Evolutionary conservation across 2,888 invertebrate species (phyloP).

Genomic region (Sialis lutaria): DNA sequence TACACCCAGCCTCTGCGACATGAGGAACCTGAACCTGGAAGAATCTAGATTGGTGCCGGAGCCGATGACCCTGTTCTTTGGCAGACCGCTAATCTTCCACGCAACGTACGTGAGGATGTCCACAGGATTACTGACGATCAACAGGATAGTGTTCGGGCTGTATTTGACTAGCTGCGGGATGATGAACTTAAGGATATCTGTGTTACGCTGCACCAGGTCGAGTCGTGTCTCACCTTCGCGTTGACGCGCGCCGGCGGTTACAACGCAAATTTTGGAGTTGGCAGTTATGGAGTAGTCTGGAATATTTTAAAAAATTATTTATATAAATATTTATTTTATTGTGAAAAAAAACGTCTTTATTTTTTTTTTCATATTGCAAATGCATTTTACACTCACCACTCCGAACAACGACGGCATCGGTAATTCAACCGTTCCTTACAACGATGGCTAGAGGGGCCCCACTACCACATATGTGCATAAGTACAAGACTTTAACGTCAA

Average conservation of each 20-base stretch:
- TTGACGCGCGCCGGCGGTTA: slow-evolving; percentile 85
- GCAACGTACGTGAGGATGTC: slow-evolving; percentile 85
- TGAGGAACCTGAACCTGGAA: slow-evolving; percentile 72
- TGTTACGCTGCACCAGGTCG: slow-evolving; percentile 76
- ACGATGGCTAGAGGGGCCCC: no score
- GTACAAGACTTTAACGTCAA: no score
- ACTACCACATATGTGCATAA: no score
- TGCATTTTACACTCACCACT: no score
- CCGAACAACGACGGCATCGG: no score
- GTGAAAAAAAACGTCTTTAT: no score
- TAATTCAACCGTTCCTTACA: no score
- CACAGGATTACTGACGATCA: slow-evolving; percentile 85
- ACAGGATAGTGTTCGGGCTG: slow-evolving; percentile 69
- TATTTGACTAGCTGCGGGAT: slow-evolving; percentile 66
- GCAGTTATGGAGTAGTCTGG: slow-evolving; percentile 58
- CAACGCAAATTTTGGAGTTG: slow-evolving; percentile 68
- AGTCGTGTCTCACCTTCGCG: slow-evolving; percentile 78
- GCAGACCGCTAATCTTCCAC: slow-evolving; percentile 87
- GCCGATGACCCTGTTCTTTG: slow-evolving; percentile 73
- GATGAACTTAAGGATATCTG: slow-evolving; percentile 72
- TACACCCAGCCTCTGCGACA: slow-evolving; percentile 65
- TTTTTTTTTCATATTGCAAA: no score
- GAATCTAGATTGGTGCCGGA: slow-evolving; percentile 90
- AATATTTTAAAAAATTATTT: no score
- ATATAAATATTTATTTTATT: no score